phyloP scores from a whole-genome alignment of 2,113 vertebrate genomes.

The Hassar affinis region DNA sequence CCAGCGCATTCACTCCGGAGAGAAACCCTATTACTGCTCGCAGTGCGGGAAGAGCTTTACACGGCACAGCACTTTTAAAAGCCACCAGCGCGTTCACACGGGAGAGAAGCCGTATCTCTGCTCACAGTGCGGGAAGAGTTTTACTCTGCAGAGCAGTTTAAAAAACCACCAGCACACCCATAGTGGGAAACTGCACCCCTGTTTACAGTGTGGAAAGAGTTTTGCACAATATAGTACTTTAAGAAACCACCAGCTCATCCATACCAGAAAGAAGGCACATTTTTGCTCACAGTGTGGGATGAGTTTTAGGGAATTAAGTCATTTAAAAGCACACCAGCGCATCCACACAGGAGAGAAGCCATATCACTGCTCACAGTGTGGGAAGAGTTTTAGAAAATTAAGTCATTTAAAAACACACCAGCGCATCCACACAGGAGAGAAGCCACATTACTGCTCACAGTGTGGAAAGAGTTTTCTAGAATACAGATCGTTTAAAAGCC shows the following conservation, averaged over 20 bases:
- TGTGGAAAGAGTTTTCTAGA: not conserved
- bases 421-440: not conserved
- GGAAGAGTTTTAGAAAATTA: not conserved
- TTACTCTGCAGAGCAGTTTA: not conserved
- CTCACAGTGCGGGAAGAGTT: not conserved
- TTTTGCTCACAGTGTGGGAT: not conserved
- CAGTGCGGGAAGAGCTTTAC: constrained; percentile 8
- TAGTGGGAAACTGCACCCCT: not conserved
- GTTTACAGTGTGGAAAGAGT: not conserved
- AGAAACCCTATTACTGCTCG: not conserved
- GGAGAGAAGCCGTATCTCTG: constrained; percentile 7
- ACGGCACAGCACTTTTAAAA: not conserved
- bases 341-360: not conserved
- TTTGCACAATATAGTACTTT: not conserved
- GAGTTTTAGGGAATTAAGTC: not conserved
- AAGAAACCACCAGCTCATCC: not conserved
- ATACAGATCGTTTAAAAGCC: not conserved
- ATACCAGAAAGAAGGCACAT: not conserved
- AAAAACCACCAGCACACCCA: constrained; percentile 12
- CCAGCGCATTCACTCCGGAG: not conserved
- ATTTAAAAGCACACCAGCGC: not conserved
- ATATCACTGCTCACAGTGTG: not conserved
- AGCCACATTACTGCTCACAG: not conserved
- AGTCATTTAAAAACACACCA: not conserved
- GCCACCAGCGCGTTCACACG: not conserved